phyloP scores from a whole-genome alignment of 2,797 vertebrate genomes.

The Sparidentex hasta region DNA sequence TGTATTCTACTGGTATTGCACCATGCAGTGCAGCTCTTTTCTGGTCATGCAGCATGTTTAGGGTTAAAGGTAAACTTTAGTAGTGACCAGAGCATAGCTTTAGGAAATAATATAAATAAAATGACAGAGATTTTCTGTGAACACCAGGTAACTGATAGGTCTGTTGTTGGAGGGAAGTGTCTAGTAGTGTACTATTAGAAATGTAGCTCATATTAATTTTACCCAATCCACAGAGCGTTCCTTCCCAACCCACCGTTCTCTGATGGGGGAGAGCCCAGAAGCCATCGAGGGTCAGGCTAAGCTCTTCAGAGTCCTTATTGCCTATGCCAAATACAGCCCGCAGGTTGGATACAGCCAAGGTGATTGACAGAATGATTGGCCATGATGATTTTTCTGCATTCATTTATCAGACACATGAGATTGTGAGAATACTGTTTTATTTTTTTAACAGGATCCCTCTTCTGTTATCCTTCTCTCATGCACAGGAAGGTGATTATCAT shows the following conservation, averaged over 20 bases:
- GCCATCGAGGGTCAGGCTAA: slow-evolving; percentile 87
- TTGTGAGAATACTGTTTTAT: background rate
- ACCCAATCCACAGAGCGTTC: slow-evolving; percentile 75
- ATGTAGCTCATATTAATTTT: background rate
- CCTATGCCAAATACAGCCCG: slow-evolving; percentile 82
- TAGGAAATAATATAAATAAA: background rate
- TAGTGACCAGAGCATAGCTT: background rate
- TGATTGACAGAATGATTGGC: slow-evolving; percentile 35
- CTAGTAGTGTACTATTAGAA: too few relatives aligned
- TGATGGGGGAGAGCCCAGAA: slow-evolving; percentile 86
- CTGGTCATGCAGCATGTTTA: background rate
- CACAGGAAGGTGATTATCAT: background rate
- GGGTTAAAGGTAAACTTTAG: background rate
- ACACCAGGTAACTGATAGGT: background rate
- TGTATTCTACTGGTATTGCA: background rate
- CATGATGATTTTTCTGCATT: background rate
- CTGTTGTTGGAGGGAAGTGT: background rate
- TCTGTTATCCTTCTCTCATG: background rate
- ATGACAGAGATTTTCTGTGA: background rate
- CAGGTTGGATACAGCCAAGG: slow-evolving; percentile 86
- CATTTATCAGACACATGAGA: background rate
- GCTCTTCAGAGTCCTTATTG: slow-evolving; percentile 85
- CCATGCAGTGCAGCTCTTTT: background rate
- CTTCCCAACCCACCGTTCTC: slow-evolving; percentile 84
- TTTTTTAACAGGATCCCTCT: background rate